phyloP scores from a whole-genome alignment of 2,888 invertebrate species.

The Tetropium fuscum region DNA sequence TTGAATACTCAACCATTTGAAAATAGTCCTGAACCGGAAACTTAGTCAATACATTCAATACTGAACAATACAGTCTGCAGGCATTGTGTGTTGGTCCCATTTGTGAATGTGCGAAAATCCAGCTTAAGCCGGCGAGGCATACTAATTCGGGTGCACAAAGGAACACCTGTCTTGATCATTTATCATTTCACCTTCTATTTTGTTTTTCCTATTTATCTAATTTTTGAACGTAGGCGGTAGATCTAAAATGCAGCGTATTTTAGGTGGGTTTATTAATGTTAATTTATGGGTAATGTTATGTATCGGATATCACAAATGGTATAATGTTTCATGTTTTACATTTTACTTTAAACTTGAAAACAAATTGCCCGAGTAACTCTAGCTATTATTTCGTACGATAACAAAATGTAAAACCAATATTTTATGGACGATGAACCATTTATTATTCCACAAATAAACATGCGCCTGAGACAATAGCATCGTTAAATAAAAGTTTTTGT shows the following conservation, averaged over 20 bases:
- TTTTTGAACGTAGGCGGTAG: not conserved
- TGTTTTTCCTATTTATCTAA: not conserved
- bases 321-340: too few species aligned
- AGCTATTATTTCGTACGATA: too few species aligned
- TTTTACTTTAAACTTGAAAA: too few species aligned
- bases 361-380: too few species aligned
- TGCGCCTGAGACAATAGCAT: too few species aligned
- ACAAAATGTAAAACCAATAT: too few species aligned
- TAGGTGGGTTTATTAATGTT: not conserved
- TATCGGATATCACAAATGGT: too few species aligned
- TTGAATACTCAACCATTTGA: not conserved
- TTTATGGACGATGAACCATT: too few species aligned
- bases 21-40: constrained; percentile 15
- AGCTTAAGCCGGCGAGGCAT: constrained; percentile 7
- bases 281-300: not conserved
- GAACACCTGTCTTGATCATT: not conserved
- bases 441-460: too few species aligned
- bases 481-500: too few species aligned
- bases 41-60: constrained; percentile 15
- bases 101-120: constrained; percentile 20
- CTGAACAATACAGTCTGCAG: not conserved
- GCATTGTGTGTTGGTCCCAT: constrained; percentile 5
- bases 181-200: not conserved
- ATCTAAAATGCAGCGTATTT: not conserved
- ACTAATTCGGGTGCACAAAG: not conserved